Conservation (phyloP, 2,113 vertebrate species). For the Clarias batrachus region DNA sequence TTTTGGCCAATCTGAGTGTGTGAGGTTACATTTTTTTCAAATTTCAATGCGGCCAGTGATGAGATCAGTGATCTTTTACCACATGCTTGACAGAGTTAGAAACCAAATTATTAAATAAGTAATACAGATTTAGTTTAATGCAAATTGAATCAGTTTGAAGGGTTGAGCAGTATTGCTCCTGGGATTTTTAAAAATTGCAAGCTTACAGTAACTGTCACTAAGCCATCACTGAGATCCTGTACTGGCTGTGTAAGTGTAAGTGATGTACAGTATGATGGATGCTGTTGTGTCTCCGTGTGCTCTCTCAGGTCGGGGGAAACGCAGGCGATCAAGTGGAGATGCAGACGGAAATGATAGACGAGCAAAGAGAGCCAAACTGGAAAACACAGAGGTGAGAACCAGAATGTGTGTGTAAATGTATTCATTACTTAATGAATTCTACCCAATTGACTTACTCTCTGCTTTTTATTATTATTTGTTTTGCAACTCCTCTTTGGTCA, state of each 20-base stretch:
- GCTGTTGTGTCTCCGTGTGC: background rate
- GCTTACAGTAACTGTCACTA: background rate
- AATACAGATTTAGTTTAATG: background rate
- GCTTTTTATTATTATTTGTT: background rate
- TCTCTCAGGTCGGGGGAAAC: constrained; percentile 82
- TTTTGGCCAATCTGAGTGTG: too few relatives aligned
- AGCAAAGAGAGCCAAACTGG: constrained; percentile 66
- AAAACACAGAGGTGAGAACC: constrained; percentile 57
- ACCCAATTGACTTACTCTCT: too few relatives aligned
- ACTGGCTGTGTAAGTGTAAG: background rate
- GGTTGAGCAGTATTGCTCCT: background rate
- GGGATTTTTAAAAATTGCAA: background rate
- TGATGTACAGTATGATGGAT: background rate
- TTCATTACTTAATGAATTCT: background rate
- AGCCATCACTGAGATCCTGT: background rate
- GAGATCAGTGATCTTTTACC: background rate
- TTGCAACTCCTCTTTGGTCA: constrained; percentile 50
- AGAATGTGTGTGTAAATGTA: background rate
- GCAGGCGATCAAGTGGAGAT: constrained; percentile 75
- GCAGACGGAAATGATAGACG: constrained; percentile 67
- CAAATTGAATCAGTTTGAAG: background rate
- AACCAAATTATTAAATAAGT: background rate
- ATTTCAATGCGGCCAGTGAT: background rate
- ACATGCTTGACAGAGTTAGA: background rate
- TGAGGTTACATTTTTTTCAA: background rate